Conservation (phyloP, 1,140 invertebrate species). For the Drosophila sulfurigaster region DNA sequence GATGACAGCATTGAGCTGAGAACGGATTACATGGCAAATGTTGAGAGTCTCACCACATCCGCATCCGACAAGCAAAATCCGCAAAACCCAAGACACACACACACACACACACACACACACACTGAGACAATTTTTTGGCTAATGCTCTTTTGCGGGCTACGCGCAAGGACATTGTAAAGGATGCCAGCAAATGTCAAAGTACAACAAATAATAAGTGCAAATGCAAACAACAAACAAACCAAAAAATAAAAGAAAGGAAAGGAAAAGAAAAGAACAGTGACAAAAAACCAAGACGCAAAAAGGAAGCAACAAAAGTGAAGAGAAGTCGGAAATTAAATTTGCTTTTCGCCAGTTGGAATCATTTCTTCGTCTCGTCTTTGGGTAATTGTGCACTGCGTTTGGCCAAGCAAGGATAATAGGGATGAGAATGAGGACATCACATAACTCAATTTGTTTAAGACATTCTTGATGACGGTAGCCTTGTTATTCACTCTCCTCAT, state of each 20-base stretch:
- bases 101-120: too few species aligned
- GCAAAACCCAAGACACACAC: constrained; percentile 14
- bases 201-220: constrained; percentile 23
- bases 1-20: not conserved
- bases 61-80: not conserved
- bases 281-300: too few species aligned
- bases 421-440: constrained; percentile 5
- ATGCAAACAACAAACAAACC: constrained; percentile 10
- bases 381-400: constrained; percentile 33
- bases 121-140: constrained; percentile 10
- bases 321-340: constrained; percentile 34
- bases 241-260: not conserved
- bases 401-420: constrained; percentile 25
- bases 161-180: constrained; percentile 13
- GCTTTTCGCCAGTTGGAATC: constrained; percentile 8
- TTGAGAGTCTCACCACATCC: constrained; percentile 33
- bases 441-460: constrained; percentile 42
- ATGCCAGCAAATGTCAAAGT: not conserved
- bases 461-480: constrained; percentile 32
- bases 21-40: constrained; percentile 20
- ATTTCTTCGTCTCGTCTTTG: not conserved
- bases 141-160: constrained; percentile 28
- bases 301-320: not conserved
- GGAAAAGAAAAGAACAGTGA: too few species aligned
- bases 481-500: not conserved